Evolutionary conservation across 2,113 vertebrate species (phyloP).

Genomic region (Datnioides undecimradiatus): DNA sequence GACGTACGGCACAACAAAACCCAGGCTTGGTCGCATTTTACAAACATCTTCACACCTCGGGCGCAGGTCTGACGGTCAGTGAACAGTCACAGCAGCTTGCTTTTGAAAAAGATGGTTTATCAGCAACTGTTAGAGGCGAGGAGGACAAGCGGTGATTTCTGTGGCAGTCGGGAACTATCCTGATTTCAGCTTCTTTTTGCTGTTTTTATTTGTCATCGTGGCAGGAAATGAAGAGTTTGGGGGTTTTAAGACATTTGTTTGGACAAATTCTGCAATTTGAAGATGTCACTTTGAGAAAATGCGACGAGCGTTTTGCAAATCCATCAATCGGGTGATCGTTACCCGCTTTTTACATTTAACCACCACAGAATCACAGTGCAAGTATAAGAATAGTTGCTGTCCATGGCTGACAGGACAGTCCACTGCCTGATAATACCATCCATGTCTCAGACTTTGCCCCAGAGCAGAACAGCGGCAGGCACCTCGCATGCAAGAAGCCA

Average conservation of each 20-base stretch:
- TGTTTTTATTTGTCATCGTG: too few species aligned
- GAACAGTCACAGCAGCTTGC: neutral
- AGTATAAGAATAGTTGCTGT: neutral
- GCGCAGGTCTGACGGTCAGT: neutral
- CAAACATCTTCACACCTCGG: neutral
- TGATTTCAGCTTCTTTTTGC: too few species aligned
- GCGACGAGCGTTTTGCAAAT: too few species aligned
- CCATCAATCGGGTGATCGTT: too few species aligned
- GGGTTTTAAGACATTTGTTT: too few species aligned
- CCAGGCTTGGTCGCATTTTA: neutral
- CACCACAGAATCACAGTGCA: neutral
- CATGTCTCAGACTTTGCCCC: neutral
- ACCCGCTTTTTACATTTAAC: neutral
- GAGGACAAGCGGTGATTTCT: neutral
- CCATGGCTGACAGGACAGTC: neutral
- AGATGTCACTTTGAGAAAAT: too few species aligned
- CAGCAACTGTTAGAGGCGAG: neutral
- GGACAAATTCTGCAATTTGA: too few species aligned
- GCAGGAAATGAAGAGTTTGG: too few species aligned
- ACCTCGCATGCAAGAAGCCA: slow-evolving; percentile 59
- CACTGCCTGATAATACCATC: slow-evolving; percentile 17
- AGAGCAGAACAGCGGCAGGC: slow-evolving; percentile 47
- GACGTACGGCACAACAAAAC: neutral
- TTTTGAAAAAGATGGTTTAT: neutral
- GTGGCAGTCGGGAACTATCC: neutral